Conservation (phyloP, 2,113 vertebrate genomes). For the Daboia siamensis region DNA sequence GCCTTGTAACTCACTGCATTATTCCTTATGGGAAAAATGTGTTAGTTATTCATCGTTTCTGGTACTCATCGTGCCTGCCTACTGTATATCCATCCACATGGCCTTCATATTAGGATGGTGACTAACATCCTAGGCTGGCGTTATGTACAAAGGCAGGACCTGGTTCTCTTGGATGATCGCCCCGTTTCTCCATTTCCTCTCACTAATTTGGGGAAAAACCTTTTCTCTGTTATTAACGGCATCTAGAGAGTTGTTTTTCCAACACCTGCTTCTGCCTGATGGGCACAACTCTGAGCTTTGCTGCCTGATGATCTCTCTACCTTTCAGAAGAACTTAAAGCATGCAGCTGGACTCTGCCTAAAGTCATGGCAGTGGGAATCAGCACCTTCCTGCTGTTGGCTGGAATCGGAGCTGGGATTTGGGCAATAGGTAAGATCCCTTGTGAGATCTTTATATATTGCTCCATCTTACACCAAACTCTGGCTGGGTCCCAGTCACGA, state of each 20-base stretch:
- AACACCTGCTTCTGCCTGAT: not conserved
- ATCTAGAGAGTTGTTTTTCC: no score
- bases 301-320: constrained; percentile 16
- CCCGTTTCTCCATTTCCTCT: not conserved
- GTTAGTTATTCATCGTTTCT: no score
- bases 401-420: constrained; percentile 52
- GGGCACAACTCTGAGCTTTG: not conserved
- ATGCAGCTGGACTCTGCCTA: constrained; percentile 51
- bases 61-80: no score
- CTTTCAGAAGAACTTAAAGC: constrained; percentile 55
- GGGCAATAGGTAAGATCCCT: constrained; percentile 59
- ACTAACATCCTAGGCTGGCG: not conserved
- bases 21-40: no score
- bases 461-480: not conserved
- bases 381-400: constrained; percentile 53
- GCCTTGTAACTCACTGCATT: no score
- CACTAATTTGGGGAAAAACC: not conserved
- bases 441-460: not conserved
- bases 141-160: not conserved
- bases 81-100: not conserved
- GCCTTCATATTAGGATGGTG: not conserved
- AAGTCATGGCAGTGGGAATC: constrained; percentile 43
- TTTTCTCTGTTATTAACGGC: not conserved
- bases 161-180: no score
- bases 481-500: not conserved